Base-by-base conservation (phyloP, 2,797 vertebrate genomes). In the Enteromius paludinosus region DNA sequence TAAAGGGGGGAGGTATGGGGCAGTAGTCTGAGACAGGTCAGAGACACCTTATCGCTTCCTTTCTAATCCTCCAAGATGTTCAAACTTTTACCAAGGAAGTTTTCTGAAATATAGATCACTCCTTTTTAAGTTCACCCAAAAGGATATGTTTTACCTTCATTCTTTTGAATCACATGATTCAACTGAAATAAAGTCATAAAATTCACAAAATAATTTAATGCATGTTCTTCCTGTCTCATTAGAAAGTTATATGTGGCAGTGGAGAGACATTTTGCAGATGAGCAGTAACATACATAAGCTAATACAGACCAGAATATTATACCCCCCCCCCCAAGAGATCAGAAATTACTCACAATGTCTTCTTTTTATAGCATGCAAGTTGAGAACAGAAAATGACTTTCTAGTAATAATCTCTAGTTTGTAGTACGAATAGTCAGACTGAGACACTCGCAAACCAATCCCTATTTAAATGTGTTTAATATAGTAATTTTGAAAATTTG, bases 181-280 rank as follows among this genome's bases (percentile, higher is more conserved):
- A 96, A 97, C 94, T 93, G 94, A 95, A 76, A 95, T 96, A 96
- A 97, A 97, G 94, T 93, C 95, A 95, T 96, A 94, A 5, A 61
- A 28, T 25, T 23, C 23, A 25, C 14, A 25, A 59, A 59, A 25
- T 4, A 4, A 59, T 25, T 59, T 25, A 96, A 96, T 96, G 95
- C 91, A 84, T 92, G 88, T 88, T 41, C 41, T 95, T 95, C 94
- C 96, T 96, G 95, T 96, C 95, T 52, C 5, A 78, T 71, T 52
- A 15, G 17, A 70, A 61, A 25, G 71, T 80, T 75, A 65, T 18
- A 49, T 25, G 56, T 49, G 64, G 79, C 85, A 79, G 85, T 73
- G 72, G 87, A 30, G 84, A 84, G 81, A 85, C 82, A 85, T 84
- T 80, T 88, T 87, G 84, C 35, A 43, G 38, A 56, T 56, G 15